phyloP scores from a whole-genome alignment of 1,140 invertebrate species.

The Listronotus oregonensis region DNA sequence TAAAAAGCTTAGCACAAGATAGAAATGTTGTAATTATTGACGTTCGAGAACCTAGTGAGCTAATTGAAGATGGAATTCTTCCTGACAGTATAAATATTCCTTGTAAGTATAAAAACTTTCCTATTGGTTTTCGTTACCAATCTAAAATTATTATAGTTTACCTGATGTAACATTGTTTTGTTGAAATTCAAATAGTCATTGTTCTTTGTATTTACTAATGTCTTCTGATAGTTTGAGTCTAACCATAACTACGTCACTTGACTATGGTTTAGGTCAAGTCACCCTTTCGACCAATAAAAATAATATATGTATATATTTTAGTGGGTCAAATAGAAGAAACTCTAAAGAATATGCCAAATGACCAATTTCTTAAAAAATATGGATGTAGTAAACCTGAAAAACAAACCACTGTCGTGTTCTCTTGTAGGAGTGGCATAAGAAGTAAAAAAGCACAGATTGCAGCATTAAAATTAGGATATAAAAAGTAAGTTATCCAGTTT shows the following conservation, averaged over 20 bases:
- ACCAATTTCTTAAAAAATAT: slow-evolving; percentile 55
- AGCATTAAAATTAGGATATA: slow-evolving; percentile 56
- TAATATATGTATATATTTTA: slow-evolving; percentile 18
- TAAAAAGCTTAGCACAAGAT: slow-evolving; percentile 46
- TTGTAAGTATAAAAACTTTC: slow-evolving; percentile 56
- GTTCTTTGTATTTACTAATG: too few relatives aligned
- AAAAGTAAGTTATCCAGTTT: slow-evolving; percentile 57
- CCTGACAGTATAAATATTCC: slow-evolving; percentile 74
- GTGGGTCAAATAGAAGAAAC: slow-evolving; percentile 49
- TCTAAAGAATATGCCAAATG: slow-evolving; percentile 48
- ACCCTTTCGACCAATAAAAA: too few relatives aligned
- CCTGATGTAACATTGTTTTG: too few relatives aligned
- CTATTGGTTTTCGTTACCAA: too few relatives aligned
- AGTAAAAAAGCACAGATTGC: slow-evolving; percentile 53
- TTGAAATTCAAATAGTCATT: too few relatives aligned
- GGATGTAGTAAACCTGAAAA: slow-evolving; percentile 53
- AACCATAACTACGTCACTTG: too few relatives aligned
- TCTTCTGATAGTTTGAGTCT: too few relatives aligned
- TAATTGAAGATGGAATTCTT: slow-evolving; percentile 67
- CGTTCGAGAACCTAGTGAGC: slow-evolving; percentile 69
- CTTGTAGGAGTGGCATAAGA: slow-evolving; percentile 57
- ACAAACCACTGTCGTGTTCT: slow-evolving; percentile 57
- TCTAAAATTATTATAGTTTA: too few relatives aligned
- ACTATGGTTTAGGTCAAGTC: too few relatives aligned
- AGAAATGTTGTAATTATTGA: slow-evolving; percentile 62